Evolutionary conservation across 2,113 vertebrate genomes (phyloP), one percentile per base, ranked within the genome.

Genomic region (Sorex fumeus): DNA sequence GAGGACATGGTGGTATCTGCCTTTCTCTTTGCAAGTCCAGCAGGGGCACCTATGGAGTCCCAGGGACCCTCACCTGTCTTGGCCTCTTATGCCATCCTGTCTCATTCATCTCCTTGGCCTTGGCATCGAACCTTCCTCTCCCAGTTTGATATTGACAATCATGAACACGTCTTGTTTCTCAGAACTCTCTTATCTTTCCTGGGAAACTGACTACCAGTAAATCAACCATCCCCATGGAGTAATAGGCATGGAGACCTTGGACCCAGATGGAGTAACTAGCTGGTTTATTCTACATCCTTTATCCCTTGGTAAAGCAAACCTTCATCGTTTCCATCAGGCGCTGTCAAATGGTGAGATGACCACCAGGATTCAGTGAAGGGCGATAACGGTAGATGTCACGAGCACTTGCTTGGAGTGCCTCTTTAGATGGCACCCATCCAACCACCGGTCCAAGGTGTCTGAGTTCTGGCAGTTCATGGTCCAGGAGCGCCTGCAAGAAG

Each of bases 381-480:
- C 19, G 43, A 25, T 21, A 30, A 23, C 34, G n/a, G 79, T n/a
- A 78, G 18, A 60, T 11, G 16, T 15, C 1, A 9, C 40, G 0
- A 10, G 53, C 2, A 1, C 43, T 34, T 2, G 23, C 1, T 3
- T 11, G 0, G 0, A 50, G 30, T 81, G 16, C 18, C 11, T 0
- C 25, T 96, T 92, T 15, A 96, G 47, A 2, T 50, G 11, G 81
- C 95, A 96, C 19, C 96, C 95, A 0, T 96, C 95, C 47, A 97
- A 53, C 96, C 95, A 97, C 15, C 91, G 77, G 0, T 0, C 25
- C 84, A 97, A 89, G 0, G 84, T 89, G 84, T 96, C 84, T 0
- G 93, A 76, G 19, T 45, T 23, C 71, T 72, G 92, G 93, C 96
- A 97, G 80, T 93, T 69, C 76, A 21, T 72, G 80, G 88, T 81